Percentiles rank a stretch among this genome's conserved stretches.
Evolutionary conservation across 2,888 invertebrate genomes (phyloP).

Genomic region (Ichneumoninae sp.): DNA sequence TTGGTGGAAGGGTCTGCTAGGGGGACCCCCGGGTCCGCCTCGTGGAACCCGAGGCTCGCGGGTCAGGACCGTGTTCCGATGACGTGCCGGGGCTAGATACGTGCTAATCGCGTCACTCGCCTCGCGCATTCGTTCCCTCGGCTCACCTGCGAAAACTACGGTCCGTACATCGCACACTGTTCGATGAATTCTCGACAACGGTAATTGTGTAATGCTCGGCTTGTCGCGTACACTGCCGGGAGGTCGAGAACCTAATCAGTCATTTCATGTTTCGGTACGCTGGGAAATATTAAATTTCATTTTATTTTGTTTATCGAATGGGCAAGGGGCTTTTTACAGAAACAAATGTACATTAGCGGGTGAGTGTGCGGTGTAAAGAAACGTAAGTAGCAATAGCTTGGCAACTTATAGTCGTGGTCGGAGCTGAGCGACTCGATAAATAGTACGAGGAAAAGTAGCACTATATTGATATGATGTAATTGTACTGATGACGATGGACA

Average conservation of each 20-base stretch:
- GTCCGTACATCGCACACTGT: not conserved
- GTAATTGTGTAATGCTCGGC: not conserved
- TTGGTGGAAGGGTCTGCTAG: slow-evolving; percentile 35
- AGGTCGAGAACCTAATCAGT: slow-evolving; percentile 7
- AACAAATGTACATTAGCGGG: not conserved
- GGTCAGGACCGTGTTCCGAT: slow-evolving; percentile 35
- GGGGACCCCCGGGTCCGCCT: slow-evolving; percentile 37
- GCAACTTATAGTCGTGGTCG: no score
- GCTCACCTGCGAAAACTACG: slow-evolving; percentile 26
- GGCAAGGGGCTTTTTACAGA: not conserved
- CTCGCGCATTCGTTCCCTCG: slow-evolving; percentile 71
- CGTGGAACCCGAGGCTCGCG: slow-evolving; percentile 60
- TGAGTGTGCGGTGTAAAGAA: no score
- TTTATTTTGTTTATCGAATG: not conserved
- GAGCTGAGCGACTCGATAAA: no score
- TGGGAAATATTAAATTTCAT: not conserved
- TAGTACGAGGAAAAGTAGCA: no score
- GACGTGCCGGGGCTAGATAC: slow-evolving; percentile 43
- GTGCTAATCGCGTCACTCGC: slow-evolving; percentile 62
- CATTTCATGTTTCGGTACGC: not conserved
- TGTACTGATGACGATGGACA: no score
- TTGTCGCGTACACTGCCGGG: not conserved
- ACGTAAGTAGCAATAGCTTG: no score
- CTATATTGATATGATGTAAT: no score
- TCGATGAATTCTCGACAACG: slow-evolving; percentile 3